Base-by-base conservation (phyloP, 2,797 vertebrate species). In the Bovichtus diacanthus region DNA sequence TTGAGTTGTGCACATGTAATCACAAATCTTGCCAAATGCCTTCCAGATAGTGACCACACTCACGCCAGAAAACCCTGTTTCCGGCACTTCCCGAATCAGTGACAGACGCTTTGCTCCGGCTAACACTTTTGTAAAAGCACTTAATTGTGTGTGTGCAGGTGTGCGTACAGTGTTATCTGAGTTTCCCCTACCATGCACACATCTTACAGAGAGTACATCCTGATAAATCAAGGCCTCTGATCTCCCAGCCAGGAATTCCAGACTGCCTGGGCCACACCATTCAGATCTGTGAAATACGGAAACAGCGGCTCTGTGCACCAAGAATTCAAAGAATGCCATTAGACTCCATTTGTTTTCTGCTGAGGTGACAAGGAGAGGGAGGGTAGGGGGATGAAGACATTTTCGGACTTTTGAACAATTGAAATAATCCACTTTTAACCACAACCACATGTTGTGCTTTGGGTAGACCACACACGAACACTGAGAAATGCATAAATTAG, bases 241-340 rank as follows among this genome's bases (percentile, higher is more conserved):
- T 94, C 88, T 93, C 58, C 0, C 1, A 55, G 92, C 92, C 41
- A 82, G 91, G 83, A 61, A 84, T 94, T 94, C 79, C 85, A 38
- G 82, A 46, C 83, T 85, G 89, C 80, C 75, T 85, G 82, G 75
- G 87, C 90, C 91, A 87, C 93, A 93, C 63, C 87, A 82, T 88
- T 92, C 81, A 93, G 94, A 88, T 91, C 93, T 81, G 78, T 91
- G 87, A 91, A 94, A 94, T 89, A 91, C 82, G 77, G 91, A 94
- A 95, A 93, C 91, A 89, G 82, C 81, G 70, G 91, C 89, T 86
- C 18, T 11, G 60, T 81, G 85, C 93, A 93, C 94, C 92, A 97
- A 95, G 94, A 96, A 96, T 96, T 89, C 83, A 71, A 94, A 91
- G 92, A 95, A 97, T 95, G 94, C 91, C 69, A 87, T 87, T 82